Conservation (phyloP, 2,888 invertebrate genomes). For the Thecocarcelia acutangulata region DNA sequence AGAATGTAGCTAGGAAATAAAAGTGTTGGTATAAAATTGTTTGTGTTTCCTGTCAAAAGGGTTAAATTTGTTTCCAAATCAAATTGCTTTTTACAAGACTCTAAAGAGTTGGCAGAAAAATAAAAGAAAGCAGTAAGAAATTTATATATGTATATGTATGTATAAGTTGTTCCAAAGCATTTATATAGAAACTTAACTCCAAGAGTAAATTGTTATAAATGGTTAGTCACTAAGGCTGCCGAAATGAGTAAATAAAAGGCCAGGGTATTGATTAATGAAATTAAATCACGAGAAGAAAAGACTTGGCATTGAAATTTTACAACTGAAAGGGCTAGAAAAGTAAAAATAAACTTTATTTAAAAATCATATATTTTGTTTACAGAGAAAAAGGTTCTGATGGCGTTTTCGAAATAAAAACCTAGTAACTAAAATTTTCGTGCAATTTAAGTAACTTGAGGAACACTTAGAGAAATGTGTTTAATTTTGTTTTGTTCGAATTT, state of each 20-base stretch:
- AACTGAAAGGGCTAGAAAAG: not conserved
- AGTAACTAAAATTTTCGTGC: too few species aligned
- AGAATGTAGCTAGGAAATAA: not conserved
- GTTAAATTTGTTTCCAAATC: constrained; percentile 56
- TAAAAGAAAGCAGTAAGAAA: not conserved
- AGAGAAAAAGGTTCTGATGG: too few species aligned
- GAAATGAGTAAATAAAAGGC: constrained; percentile 42
- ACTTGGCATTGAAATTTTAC: not conserved
- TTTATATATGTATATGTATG: not conserved
- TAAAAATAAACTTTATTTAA: not conserved
- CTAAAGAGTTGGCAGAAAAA: not conserved
- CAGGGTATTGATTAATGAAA: constrained; percentile 51
- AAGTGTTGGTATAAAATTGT: not conserved
- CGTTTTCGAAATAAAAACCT: too few species aligned
- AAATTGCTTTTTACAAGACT: constrained; percentile 6
- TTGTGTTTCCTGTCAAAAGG: constrained; percentile 7
- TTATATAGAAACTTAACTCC: constrained; percentile 8
- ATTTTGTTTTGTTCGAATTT: too few species aligned
- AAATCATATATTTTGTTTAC: not conserved
- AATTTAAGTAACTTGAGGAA: too few species aligned
- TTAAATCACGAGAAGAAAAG: constrained; percentile 9
- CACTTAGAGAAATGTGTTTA: too few species aligned
- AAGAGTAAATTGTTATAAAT: constrained; percentile 35
- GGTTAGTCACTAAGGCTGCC: not conserved
- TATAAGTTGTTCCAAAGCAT: not conserved